Evolutionary conservation across 2,888 invertebrate genomes (phyloP).

Genomic region (Bibio marci): DNA sequence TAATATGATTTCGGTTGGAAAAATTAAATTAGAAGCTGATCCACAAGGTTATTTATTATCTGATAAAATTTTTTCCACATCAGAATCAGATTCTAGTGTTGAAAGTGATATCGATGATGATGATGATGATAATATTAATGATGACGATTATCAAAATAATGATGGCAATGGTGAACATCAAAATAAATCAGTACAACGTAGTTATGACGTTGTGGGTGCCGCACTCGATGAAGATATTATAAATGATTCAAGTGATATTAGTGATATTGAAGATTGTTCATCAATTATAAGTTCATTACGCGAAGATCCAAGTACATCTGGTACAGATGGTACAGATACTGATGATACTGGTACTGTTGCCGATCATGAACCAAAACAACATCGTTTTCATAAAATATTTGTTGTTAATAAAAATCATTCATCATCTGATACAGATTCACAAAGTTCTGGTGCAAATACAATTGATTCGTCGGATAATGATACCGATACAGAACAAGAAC

Average conservation of each 20-base stretch:
- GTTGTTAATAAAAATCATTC: conserved; percentile 42
- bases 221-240: conserved; percentile 21
- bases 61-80: conserved; percentile 39
- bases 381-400: conserved; percentile 44
- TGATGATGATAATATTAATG: conserved; percentile 18
- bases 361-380: conserved; percentile 30
- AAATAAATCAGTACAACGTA: conserved; percentile 17
- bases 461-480: conserved; percentile 49
- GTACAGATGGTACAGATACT: conserved; percentile 28
- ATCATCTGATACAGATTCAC: conserved; percentile 38
- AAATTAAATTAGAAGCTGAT: conserved; percentile 8
- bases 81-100: conserved; percentile 33
- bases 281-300: conserved; percentile 28
- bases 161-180: too few relatives aligned
- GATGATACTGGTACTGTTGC: conserved; percentile 38
- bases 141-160: conserved; percentile 5
- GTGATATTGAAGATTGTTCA: conserved; percentile 19
- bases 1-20: conserved; percentile 16
- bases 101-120: conserved; percentile 24
- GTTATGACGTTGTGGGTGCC: conserved; percentile 21
- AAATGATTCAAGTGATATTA: conserved; percentile 19
- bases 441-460: conserved; percentile 21
- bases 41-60: conserved; percentile 27
- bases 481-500: conserved; percentile 34
- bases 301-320: conserved; percentile 25